phyloP scores from a whole-genome alignment of 2,113 vertebrate genomes.

The Pachycephala philippinensis region DNA sequence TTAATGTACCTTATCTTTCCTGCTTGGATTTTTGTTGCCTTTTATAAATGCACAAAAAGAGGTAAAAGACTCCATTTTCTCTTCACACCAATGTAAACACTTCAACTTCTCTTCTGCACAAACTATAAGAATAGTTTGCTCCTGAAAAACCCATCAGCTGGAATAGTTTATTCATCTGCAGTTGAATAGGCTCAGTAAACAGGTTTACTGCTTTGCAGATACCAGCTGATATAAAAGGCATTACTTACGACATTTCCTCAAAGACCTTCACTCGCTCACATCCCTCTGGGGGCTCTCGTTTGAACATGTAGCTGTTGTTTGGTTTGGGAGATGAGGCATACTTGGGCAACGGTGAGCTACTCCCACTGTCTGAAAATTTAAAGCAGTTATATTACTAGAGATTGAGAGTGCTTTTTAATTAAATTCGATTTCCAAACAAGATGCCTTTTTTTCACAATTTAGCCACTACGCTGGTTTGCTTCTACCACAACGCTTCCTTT shows the following conservation, averaged over 20 bases:
- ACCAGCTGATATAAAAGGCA: conserved; percentile 74
- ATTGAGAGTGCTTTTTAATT: conserved; percentile 72
- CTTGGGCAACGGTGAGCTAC: conserved; percentile 94
- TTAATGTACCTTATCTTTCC: conserved; percentile 17
- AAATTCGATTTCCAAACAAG: conserved; percentile 73
- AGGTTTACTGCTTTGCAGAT: conserved; percentile 72
- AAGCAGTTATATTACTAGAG: conserved; percentile 80
- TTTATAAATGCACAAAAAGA: conserved; percentile 43
- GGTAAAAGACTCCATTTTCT: conserved; percentile 35
- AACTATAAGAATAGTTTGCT: conserved; percentile 62
- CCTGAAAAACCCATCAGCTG: conserved; percentile 71
- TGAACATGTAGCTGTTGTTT: conserved; percentile 99
- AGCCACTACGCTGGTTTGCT: conserved; percentile 13
- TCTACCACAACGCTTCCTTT: conserved; percentile 47
- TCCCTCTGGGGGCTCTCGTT: conserved; percentile 97
- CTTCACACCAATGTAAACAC: conserved; percentile 31
- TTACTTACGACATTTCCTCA: conserved; percentile 95
- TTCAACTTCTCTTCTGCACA: conserved; percentile 48
- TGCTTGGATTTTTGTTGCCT: conserved; percentile 35
- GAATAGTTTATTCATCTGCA: conserved; percentile 74
- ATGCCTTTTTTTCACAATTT: conserved; percentile 54
- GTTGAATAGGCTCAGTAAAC: conserved; percentile 68
- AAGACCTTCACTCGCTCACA: conserved; percentile 98
- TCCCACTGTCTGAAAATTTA: conserved; percentile 88
- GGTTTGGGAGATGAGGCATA: conserved; percentile 97